phyloP scores from a whole-genome alignment of 1,140 invertebrate genomes.

The Ceratosolen fusciceps region DNA sequence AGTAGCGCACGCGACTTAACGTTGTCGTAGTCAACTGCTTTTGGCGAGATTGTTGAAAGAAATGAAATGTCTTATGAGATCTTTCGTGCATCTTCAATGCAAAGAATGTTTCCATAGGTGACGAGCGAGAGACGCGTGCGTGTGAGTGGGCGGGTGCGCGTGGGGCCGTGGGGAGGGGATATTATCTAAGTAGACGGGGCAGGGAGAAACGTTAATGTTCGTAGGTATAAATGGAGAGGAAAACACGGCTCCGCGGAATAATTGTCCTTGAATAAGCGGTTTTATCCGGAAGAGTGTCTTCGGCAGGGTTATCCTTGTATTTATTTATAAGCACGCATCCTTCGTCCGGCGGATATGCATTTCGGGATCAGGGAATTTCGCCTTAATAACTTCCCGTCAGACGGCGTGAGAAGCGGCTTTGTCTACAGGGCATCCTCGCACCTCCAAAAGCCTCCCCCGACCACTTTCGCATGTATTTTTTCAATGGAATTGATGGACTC shows the following conservation, averaged over 20 bases:
- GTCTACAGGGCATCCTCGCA: neutral
- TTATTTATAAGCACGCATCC: neutral
- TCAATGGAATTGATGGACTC: neutral
- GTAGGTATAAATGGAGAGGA: neutral
- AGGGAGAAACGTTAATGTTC: neutral
- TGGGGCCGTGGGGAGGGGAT: too few relatives aligned
- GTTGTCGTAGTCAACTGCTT: too few relatives aligned
- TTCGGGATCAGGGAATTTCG: constrained; percentile 32
- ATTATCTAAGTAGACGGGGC: too few relatives aligned
- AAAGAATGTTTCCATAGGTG: too few relatives aligned
- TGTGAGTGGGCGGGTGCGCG: too few relatives aligned
- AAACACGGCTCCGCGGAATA: neutral
- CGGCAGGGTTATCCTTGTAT: constrained; percentile 23
- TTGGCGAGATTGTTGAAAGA: too few relatives aligned
- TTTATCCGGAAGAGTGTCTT: constrained; percentile 31
- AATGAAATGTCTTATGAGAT: too few relatives aligned
- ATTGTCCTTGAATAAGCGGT: constrained; percentile 31
- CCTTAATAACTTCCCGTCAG: constrained; percentile 40
- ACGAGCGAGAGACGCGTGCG: too few relatives aligned
- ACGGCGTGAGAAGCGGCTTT: constrained; percentile 9
- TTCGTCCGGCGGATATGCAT: constrained; percentile 38
- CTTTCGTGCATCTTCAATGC: too few relatives aligned
- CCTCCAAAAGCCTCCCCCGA: neutral
- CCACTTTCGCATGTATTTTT: neutral
- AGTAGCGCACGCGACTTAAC: too few relatives aligned